Base-by-base conservation (phyloP, 2,113 vertebrate species). In the Colistium nudipinnis region DNA sequence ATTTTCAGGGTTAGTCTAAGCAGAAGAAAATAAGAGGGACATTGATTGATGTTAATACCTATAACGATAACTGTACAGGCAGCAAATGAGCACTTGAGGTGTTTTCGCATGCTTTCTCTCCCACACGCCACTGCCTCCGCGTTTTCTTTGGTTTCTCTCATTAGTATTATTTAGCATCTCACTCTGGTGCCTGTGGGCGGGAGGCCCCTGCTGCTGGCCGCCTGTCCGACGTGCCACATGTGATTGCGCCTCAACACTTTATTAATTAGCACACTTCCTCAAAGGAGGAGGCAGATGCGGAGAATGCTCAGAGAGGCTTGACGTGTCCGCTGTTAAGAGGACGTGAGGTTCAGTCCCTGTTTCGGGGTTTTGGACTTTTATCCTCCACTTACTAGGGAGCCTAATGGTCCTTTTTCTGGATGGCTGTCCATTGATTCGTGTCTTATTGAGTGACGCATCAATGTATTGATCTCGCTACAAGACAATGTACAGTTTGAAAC, bases 111-210 rank as follows among this genome's bases (percentile, higher is more conserved):
- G 64, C 22, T n/a, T 62, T 57, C 10, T 53, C 65, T 81, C 51
- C 74, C 54, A 79, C 70, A 65, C 70, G 3, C 36, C 53, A 47
- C 39, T 73, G 72, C 67, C 61, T 62, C 55, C 7, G 25, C 31
- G 24, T 53, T 52, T n/a, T 22, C 69, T 63, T 51, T 68, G 63
- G 41, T 79, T 76, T 53, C 33, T 73, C 73, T 85, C 82, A 85
- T 85, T 80, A 82, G 72, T 77, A 71, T 84, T 82, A 82, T 68
- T 87, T 70, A 88, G 82, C 70, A 56, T 74, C 70, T 80, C 78
- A 56, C 62, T 85, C 45, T 8, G 60, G 22, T 41, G 56, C 72
- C 57, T 31, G 47, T 48, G 62, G 77, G 70, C 11, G 70, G 67
- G 56, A 6, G 62, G 74, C 36, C 36, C 57, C 57, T 16, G 41